These are phyloP conservation scores for Phalanger gymnotis DNA, from an alignment of 2,797 vertebrate genomes.

Conservation along the genomic window DNA sequence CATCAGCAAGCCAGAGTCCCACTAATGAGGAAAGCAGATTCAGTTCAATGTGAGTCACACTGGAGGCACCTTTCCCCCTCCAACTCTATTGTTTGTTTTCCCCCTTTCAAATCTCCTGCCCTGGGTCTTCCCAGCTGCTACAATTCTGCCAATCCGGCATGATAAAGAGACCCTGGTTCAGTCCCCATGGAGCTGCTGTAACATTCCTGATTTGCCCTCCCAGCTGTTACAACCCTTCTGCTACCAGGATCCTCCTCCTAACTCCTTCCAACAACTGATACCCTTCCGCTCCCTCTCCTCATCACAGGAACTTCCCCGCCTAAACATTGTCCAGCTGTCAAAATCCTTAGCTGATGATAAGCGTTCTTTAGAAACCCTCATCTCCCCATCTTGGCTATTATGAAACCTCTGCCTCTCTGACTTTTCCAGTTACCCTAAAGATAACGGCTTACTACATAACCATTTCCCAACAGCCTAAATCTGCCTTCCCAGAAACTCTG, in stretches of 20 bases:
- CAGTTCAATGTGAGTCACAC: not conserved
- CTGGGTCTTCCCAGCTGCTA: slow-evolving; percentile 37
- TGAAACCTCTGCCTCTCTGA: slow-evolving; percentile 55
- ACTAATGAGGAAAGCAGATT: not conserved
- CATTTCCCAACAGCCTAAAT: slow-evolving; percentile 32
- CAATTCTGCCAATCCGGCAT: not conserved
- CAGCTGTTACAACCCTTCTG: slow-evolving; percentile 9
- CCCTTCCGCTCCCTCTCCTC: slow-evolving; percentile 12
- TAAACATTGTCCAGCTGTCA: slow-evolving; percentile 47
- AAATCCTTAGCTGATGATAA: slow-evolving; percentile 49
- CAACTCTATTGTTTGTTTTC: slow-evolving; percentile 1
- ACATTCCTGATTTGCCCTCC: slow-evolving; percentile 5
- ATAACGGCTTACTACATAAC: slow-evolving; percentile 34
- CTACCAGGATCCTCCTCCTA: slow-evolving; percentile 7
- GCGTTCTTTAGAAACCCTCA: slow-evolving; percentile 57
- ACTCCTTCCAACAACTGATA: slow-evolving; percentile 7
- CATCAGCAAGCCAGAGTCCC: not conserved
- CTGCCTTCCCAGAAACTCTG: not conserved
- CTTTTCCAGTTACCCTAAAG: slow-evolving; percentile 33
- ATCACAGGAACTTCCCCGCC: slow-evolving; percentile 41
- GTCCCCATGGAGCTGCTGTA: not conserved
- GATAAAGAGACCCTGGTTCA: not conserved
- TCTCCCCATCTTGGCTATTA: slow-evolving; percentile 17
- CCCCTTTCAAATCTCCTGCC: not conserved
- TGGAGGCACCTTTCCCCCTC: not conserved